Conservation (phyloP, 2,797 vertebrate species). For the Schizopygopsis pylzovi region DNA sequence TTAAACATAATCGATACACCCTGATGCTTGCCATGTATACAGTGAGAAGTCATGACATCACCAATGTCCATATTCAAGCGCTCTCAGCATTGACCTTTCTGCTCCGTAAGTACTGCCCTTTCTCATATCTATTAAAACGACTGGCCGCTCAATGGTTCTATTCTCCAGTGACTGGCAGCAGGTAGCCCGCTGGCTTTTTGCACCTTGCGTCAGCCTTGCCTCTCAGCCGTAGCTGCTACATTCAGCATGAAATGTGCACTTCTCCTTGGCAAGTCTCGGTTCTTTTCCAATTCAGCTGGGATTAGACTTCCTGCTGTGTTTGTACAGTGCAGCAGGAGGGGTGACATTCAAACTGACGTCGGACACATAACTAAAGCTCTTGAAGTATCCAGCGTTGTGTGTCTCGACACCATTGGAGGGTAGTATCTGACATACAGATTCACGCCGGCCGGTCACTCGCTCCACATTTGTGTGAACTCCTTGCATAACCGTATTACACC, state of each 20-base stretch:
- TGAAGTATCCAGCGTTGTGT: not conserved
- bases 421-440: constrained; percentile 40
- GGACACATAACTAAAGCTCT: constrained; percentile 54
- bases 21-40: constrained; percentile 36
- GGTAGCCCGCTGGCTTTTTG: constrained; percentile 19
- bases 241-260: constrained; percentile 57
- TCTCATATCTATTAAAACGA: constrained; percentile 62
- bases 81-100: constrained; percentile 62
- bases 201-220: constrained; percentile 47
- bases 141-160: constrained; percentile 41
- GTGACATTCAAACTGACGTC: constrained; percentile 60
- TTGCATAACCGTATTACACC: constrained; percentile 30
- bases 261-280: constrained; percentile 44
- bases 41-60: constrained; percentile 38
- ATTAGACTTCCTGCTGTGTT: constrained; percentile 52
- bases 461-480: not conserved
- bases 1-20: constrained; percentile 48
- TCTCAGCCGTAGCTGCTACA: constrained; percentile 54
- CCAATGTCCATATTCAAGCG: constrained; percentile 42
- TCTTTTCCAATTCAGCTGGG: constrained; percentile 51
- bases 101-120: constrained; percentile 61
- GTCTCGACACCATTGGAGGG: constrained; percentile 37
- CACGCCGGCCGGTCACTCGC: constrained; percentile 38
- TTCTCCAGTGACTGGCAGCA: constrained; percentile 51
- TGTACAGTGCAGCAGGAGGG: constrained; percentile 49